Percentiles rank a stretch among this genome's conserved stretches.
Evolutionary conservation across 1,140 invertebrate genomes (phyloP).

Genomic region (Anthonomus grandis): DNA sequence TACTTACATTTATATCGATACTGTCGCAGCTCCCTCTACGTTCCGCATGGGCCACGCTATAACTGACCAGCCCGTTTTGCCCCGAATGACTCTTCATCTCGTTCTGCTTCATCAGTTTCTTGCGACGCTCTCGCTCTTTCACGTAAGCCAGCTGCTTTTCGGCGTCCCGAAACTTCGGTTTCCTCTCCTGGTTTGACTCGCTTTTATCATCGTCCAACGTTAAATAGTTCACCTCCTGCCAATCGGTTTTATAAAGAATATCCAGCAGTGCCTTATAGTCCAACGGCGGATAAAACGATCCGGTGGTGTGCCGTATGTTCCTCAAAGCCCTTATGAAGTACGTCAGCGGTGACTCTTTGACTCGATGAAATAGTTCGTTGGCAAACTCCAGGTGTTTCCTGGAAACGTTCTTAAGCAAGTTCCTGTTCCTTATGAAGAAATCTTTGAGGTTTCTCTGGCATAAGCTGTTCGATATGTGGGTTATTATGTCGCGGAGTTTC

Average conservation of each 20-base stretch:
- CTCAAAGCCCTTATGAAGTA: constrained; percentile 63
- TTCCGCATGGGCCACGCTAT: not conserved
- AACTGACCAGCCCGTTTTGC: constrained; percentile 1
- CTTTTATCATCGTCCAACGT: too few relatives aligned
- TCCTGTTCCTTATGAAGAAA: constrained; percentile 69
- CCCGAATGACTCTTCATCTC: not conserved
- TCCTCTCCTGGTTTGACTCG: not conserved
- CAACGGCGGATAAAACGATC: constrained; percentile 59
- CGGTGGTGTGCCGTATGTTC: constrained; percentile 57
- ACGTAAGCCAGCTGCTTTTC: constrained; percentile 8
- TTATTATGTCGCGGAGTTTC: constrained; percentile 60
- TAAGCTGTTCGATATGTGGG: constrained; percentile 50
- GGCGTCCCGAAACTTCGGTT: constrained; percentile 13
- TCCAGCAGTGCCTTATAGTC: constrained; percentile 60
- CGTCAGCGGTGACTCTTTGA: constrained; percentile 61
- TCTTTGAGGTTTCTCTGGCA: constrained; percentile 61
- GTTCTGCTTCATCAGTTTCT: constrained; percentile 5
- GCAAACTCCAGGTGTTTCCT: constrained; percentile 58
- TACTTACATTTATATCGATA: constrained; percentile 23
- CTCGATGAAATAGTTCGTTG: constrained; percentile 63
- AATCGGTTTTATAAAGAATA: constrained; percentile 45
- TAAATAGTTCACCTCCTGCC: too few relatives aligned
- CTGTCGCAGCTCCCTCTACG: constrained; percentile 20
- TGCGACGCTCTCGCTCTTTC: constrained; percentile 5
- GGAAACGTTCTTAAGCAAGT: constrained; percentile 66